Conservation (phyloP, 1,140 invertebrate genomes). For the Harpegnathos saltator region DNA sequence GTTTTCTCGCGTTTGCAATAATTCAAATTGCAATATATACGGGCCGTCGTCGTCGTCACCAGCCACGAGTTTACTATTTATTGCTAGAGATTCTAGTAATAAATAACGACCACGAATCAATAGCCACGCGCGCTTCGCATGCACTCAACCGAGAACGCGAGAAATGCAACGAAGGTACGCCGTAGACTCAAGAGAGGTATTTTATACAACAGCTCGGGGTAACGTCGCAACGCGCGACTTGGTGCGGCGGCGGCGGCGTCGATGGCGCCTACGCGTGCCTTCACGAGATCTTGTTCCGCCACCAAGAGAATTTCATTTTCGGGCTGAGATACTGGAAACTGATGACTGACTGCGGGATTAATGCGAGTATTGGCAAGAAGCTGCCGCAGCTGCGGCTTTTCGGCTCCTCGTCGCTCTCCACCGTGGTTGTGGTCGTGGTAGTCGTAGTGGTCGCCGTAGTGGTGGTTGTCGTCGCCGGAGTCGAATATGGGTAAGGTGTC, state of each 20-base stretch:
- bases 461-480: slow-evolving; percentile 68
- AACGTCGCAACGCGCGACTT: slow-evolving; percentile 40
- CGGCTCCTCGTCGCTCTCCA: slow-evolving; percentile 76
- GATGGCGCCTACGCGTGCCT: slow-evolving; percentile 81
- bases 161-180: no score
- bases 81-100: no score
- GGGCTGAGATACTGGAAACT: slow-evolving; percentile 85
- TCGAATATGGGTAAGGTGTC: slow-evolving; percentile 80
- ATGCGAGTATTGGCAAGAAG: slow-evolving; percentile 82
- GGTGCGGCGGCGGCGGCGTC: slow-evolving; percentile 21
- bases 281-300: slow-evolving; percentile 90
- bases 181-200: not conserved
- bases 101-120: no score
- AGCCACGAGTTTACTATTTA: no score
- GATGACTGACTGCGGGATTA: slow-evolving; percentile 84
- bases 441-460: slow-evolving; percentile 59
- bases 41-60: no score
- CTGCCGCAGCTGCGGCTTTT: slow-evolving; percentile 82
- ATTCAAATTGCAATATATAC: no score
- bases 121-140: no score
- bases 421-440: slow-evolving; percentile 59
- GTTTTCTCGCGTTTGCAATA: no score
- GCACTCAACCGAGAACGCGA: no score
- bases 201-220: slow-evolving; percentile 23
- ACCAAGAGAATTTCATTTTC: slow-evolving; percentile 89